Evolutionary conservation across 2,797 vertebrate genomes (phyloP), one percentile per base, ranked within the genome.

Genomic region (Morus bassanus): DNA sequence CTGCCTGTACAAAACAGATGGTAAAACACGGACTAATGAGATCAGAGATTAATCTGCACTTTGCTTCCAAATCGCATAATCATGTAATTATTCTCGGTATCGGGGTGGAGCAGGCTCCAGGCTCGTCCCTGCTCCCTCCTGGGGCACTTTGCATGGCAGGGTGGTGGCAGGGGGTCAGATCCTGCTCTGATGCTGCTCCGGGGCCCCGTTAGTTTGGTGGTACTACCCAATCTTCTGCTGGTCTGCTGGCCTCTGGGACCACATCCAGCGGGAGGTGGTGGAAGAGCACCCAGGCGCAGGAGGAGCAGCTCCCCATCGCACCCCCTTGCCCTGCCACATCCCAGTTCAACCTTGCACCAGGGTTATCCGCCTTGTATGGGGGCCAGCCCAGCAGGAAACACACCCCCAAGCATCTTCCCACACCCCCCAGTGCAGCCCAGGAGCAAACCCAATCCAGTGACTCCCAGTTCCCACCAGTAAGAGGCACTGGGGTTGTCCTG

Each of bases 41-140:
- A 96, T 96, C 96, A 95, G 94, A 94, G 91, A 93, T 96, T 95
- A 91, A 95, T 84, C 91, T 85, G 75, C 87, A 48, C 89, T 96
- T 93, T 85, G 91, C 92, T 92, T 93, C 94, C 96, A 94, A 91
- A 95, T 95, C 79, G 0, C 93, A 88, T 94, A 95, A 96, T 93
- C 74, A 46, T 19, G 45, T 92, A 86, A 96, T 95, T 96, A 92
- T 94, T 96, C 76, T 69, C 25, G 0, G 87, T 88, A 88, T 95
- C 7, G 2, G 75, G 91, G 95, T 82, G 87, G 91, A 92, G 87
- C 43, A 56, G 56, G 46, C 68, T 88, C 46, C 82, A 30, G 70
- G 82, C 60, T 91, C 77, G 18, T 39, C 35, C 50, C 73, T 73
- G 89, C 74, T 81, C 61, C 57, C 50, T 90, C 88, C 83, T 13